These are phyloP conservation scores for Lichenostomus cassidix DNA, from an alignment of 2,113 vertebrate genomes.

Conservation along the genomic window DNA sequence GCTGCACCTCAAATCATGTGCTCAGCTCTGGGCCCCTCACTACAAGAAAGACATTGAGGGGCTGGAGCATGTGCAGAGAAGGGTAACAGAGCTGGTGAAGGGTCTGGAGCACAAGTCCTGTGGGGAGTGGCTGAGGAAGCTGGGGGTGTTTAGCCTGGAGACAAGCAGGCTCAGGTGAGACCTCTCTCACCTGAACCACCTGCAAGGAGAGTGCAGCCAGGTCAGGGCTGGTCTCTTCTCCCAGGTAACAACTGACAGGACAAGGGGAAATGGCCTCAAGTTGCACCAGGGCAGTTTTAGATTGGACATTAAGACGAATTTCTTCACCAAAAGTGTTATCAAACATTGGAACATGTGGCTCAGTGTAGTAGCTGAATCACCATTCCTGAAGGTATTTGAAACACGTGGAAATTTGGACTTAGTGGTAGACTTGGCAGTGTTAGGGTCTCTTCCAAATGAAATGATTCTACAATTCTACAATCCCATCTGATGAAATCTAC, in stretches of 20 bases:
- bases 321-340: not conserved
- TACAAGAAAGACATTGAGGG: rapidly evolving
- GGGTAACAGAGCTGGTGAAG: rapidly evolving
- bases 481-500: not conserved
- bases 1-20: rapidly evolving
- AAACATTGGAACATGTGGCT: not conserved
- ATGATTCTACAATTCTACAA: not conserved
- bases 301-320: not conserved
- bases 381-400: not conserved
- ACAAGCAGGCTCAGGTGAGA: not conserved
- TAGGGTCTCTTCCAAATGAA: not conserved
- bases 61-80: rapidly evolving
- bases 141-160: not conserved
- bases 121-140: not conserved
- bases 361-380: not conserved
- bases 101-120: not conserved
- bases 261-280: not conserved
- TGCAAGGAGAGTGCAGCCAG: rapidly evolving
- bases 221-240: not conserved
- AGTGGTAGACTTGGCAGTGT: not conserved
- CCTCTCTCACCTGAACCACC: not conserved
- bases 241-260: not conserved
- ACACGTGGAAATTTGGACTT: not conserved
- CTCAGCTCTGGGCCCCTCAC: not conserved
- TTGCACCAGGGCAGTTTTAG: not conserved